Evolutionary conservation across 1,140 invertebrate species (phyloP).

Genomic region (Wiebesia pumilae): DNA sequence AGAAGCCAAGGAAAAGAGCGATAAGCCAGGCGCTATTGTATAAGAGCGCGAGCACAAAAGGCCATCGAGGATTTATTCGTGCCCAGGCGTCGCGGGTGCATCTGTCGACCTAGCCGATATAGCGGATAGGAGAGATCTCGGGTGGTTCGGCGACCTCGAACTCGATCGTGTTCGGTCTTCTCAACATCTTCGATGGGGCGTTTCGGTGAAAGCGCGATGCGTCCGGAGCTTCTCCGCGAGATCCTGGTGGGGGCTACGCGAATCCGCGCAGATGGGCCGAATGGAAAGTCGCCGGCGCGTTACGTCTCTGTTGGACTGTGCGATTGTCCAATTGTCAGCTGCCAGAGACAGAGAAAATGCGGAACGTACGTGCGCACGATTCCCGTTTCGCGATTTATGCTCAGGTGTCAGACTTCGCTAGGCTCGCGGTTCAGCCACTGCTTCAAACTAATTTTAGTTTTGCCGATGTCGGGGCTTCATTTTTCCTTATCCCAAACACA

Average conservation of each 20-base stretch:
- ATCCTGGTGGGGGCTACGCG: background rate
- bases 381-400: constrained; percentile 26
- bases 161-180: background rate
- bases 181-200: no score
- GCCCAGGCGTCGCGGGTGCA: no score
- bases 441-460: constrained; percentile 23
- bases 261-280: constrained; percentile 62
- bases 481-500: background rate
- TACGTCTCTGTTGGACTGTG: constrained; percentile 35
- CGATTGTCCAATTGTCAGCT: background rate
- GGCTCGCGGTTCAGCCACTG: background rate
- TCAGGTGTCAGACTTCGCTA: constrained; percentile 9
- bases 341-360: constrained; percentile 10
- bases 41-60: no score
- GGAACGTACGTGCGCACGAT: background rate
- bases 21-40: background rate
- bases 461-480: background rate
- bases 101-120: background rate
- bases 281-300: constrained; percentile 60
- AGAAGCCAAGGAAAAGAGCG: background rate
- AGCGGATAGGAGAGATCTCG: background rate
- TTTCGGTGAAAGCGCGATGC: constrained; percentile 2
- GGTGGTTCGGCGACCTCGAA: no score
- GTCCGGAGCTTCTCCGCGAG: background rate
- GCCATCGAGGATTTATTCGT: no score